phyloP scores from a whole-genome alignment of 2,888 invertebrate genomes.

The Melipona beecheii region DNA sequence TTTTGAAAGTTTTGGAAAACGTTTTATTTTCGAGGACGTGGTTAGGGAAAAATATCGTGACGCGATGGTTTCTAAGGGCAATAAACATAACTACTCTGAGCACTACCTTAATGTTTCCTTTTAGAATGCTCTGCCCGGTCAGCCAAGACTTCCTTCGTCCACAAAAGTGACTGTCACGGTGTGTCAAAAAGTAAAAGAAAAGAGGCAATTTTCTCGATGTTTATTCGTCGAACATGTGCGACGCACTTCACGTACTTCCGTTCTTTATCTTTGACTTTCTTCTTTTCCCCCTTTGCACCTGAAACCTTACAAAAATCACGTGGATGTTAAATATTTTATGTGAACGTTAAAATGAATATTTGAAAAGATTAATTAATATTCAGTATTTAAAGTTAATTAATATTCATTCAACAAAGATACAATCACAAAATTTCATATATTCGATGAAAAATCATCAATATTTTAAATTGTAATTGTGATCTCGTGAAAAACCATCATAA shows the following conservation, averaged over 20 bases:
- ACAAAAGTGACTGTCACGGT: conserved; percentile 26
- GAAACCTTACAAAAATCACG: conserved; percentile 21
- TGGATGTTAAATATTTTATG: background rate
- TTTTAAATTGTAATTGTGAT: too few species aligned
- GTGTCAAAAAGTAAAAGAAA: conserved; percentile 30
- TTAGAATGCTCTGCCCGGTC: conserved; percentile 21
- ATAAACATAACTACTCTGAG: conserved; percentile 52
- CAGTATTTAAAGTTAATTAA: background rate
- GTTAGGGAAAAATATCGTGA: conserved; percentile 25
- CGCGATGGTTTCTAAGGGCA: conserved; percentile 42
- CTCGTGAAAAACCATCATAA: too few species aligned
- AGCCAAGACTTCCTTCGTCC: conserved; percentile 23
- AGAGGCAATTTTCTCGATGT: conserved; percentile 42
- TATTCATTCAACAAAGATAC: background rate
- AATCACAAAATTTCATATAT: too few species aligned
- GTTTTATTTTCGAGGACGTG: conserved; percentile 11
- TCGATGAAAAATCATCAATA: too few species aligned
- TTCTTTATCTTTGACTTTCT: background rate
- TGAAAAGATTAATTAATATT: background rate
- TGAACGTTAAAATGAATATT: background rate
- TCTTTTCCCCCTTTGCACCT: conserved; percentile 18
- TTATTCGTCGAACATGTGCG: conserved; percentile 39
- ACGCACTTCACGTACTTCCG: background rate
- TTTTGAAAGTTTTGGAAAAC: conserved; percentile 12
- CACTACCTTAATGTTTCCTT: conserved; percentile 55